Evolutionary conservation across 2,797 vertebrate species (phyloP), one percentile per base, ranked within the genome.

Genomic region (Protosalanx chinensis): DNA sequence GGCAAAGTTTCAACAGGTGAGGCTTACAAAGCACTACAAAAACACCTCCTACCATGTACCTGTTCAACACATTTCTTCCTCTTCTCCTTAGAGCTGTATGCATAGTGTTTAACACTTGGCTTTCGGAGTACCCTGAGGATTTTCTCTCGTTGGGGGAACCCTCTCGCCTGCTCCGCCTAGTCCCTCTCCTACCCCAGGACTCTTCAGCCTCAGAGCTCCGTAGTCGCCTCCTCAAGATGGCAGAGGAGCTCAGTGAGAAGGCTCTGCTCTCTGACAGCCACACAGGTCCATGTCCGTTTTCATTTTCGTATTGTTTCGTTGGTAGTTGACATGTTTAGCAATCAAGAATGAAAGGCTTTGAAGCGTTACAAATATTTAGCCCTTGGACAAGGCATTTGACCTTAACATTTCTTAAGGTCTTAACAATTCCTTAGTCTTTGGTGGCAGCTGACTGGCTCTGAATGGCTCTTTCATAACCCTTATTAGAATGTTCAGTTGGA

Each of bases 51-150:
- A 8, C 35, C 35, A 37, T 37, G 35, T 37, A 37, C 2, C 35
- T 37, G 35, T 7, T 37, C 23, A 8, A 37, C 35, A 6, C 16
- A 53, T 57, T 12, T 12, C 49, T 51, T 18, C 16, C 49, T 51
- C 15, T 51, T 18, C 49, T 51, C 49, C 70, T 56, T 87, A 97
- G 95, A 78, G 92, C 93, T 0, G 92, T 94, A 85, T 91, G 91
- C 10, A 93, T 90, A 0, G 92, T 96, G 62, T 94, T 96, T 76
- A 93, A 89, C 78, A 92, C 88, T 2, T 97, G 96, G 96, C 85
- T 96, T 82, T 88, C 91, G 0, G 93, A 95, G 83, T 94, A 95
- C 82, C 94, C 94, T 0, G 93, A 95, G 67, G 96, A 97, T 86
- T 97, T 97, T 64, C 77, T 27, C 68, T 77, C 81, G 12, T 71